These are phyloP conservation scores for Spermophilus dauricus DNA, from an alignment of 2,113 vertebrate species.

Conservation along the genomic window DNA sequence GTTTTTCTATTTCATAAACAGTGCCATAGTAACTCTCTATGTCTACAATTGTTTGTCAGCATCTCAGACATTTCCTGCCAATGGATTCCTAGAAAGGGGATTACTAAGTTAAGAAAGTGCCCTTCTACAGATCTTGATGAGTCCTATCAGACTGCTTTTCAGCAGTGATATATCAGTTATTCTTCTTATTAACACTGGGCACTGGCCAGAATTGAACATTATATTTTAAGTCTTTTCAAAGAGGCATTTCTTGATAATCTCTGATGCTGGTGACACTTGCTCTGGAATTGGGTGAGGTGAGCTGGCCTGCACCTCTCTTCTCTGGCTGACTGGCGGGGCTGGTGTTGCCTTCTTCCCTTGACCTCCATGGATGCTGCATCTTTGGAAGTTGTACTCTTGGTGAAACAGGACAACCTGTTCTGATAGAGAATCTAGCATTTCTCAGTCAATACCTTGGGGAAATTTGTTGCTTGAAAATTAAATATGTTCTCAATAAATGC, in stretches of 20 bases:
- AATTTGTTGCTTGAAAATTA: slow-evolving; percentile 43
- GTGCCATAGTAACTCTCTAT: background rate
- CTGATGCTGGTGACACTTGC: background rate
- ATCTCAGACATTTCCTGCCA: slow-evolving; percentile 27
- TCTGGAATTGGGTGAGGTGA: background rate
- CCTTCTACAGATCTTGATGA: slow-evolving; percentile 28
- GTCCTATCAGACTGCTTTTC: slow-evolving; percentile 64
- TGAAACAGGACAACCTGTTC: background rate
- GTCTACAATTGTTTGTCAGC: background rate
- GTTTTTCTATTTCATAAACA: background rate
- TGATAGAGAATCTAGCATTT: background rate
- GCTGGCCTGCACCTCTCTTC: background rate
- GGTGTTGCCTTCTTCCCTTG: background rate
- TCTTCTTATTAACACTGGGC: background rate
- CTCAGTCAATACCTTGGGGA: background rate
- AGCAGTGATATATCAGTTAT: slow-evolving; percentile 50
- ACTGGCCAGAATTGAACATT: background rate
- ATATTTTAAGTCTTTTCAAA: slow-evolving; percentile 31
- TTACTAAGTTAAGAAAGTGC: slow-evolving; percentile 57
- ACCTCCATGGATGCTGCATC: background rate
- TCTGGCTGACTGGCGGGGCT: background rate
- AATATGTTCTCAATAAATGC: background rate
- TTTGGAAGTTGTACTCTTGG: background rate
- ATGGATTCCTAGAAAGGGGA: slow-evolving; percentile 51
- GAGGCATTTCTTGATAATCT: background rate